Evolutionary conservation across 2,113 vertebrate genomes (phyloP).

Genomic region (Odocoileus virginianus): DNA sequence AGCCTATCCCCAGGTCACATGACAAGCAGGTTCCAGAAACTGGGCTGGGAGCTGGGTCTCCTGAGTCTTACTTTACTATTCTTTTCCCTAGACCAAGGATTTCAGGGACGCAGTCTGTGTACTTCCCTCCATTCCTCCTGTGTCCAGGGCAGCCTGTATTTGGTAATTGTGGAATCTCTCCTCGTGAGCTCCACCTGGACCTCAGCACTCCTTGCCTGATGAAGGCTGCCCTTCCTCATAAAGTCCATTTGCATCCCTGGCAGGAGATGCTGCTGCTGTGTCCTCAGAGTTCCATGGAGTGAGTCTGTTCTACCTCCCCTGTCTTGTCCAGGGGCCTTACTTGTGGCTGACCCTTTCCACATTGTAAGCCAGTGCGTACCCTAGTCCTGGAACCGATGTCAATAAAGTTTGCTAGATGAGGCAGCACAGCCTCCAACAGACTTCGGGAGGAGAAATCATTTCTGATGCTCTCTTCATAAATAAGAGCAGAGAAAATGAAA

Average conservation of each 20-base stretch:
- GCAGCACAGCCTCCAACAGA: not conserved
- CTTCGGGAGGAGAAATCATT: not conserved
- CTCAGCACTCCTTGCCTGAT: not conserved
- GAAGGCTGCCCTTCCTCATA: not conserved
- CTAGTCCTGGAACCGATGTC: not conserved
- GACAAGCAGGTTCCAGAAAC: not conserved
- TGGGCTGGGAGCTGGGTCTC: not conserved
- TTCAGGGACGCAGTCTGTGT: not conserved
- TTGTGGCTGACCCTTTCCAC: not conserved
- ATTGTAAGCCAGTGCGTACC: not conserved
- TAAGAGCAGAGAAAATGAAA: not conserved
- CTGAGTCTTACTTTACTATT: not conserved
- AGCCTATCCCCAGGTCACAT: too few relatives aligned
- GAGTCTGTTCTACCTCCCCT: too few relatives aligned
- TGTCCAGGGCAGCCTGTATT: too few relatives aligned
- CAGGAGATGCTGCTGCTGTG: rapidly evolving
- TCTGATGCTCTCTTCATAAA: not conserved
- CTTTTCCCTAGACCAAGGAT: not conserved
- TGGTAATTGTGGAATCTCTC: not conserved
- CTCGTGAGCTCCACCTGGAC: not conserved
- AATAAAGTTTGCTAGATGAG: not conserved
- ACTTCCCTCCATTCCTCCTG: not conserved
- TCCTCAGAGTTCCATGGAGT: not conserved
- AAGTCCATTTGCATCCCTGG: not conserved
- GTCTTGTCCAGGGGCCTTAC: not conserved